These are phyloP conservation scores for Chymomyza costata DNA, from an alignment of 1,140 invertebrate genomes.

Conservation along the genomic window DNA sequence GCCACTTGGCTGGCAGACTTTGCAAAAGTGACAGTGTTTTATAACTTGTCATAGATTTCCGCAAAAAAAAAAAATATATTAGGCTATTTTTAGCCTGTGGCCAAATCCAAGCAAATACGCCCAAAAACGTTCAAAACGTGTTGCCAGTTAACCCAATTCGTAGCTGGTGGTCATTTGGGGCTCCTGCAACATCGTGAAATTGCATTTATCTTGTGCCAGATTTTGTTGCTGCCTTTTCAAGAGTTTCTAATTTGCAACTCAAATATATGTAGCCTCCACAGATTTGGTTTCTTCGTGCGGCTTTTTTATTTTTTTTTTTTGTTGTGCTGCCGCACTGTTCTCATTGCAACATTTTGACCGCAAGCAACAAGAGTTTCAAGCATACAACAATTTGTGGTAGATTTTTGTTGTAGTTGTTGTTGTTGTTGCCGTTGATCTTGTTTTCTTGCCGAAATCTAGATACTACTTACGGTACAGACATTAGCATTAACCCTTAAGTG, in stretches of 20 bases:
- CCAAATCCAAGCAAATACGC: neutral
- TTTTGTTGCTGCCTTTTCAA: constrained; percentile 22
- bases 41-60: constrained; percentile 50
- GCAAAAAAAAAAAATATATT: constrained; percentile 13
- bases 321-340: constrained; percentile 26
- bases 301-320: too few relatives aligned
- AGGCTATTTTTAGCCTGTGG: constrained; percentile 33
- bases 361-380: constrained; percentile 22
- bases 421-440: constrained; percentile 43
- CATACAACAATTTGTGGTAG: too few relatives aligned
- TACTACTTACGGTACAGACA: constrained; percentile 17
- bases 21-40: constrained; percentile 63
- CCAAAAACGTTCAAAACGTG: constrained; percentile 19
- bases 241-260: constrained; percentile 18
- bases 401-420: constrained; percentile 8
- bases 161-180: constrained; percentile 39
- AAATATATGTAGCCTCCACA: neutral
- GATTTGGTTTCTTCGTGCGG: too few relatives aligned
- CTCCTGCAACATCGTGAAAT: constrained; percentile 50
- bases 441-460: constrained; percentile 46
- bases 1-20: constrained; percentile 9
- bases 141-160: constrained; percentile 64
- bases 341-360: constrained; percentile 59
- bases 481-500: constrained; percentile 51
- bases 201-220: constrained; percentile 51